Percentiles rank a stretch among this genome's conserved stretches.
Evolutionary conservation across 35 echinoderm and acorn worm species (phyloP).

Genomic region (Ophiothrix spiculata): DNA sequence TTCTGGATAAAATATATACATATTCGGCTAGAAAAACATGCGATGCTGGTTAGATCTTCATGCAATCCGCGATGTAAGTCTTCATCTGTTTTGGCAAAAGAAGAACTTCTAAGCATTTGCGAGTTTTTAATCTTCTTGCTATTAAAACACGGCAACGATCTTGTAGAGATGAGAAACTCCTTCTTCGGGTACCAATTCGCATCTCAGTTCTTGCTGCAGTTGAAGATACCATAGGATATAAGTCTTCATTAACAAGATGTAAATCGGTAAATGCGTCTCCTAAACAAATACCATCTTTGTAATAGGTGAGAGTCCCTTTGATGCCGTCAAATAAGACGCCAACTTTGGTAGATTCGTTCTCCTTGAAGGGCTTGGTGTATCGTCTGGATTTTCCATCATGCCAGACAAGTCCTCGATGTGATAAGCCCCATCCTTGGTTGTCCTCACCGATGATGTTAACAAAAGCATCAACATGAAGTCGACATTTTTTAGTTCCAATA

Average conservation of each 20-base stretch:
- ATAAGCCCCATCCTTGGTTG: constrained; percentile 77
- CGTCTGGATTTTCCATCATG: constrained; percentile 52
- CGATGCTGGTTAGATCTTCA: not conserved
- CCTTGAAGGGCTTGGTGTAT: constrained; percentile 74
- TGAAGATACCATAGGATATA: constrained; percentile 81
- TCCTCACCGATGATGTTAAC: constrained; percentile 83
- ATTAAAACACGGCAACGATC: constrained; percentile 77
- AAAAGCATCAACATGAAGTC: constrained; percentile 78
- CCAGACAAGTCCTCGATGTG: constrained; percentile 86
- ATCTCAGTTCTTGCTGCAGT: constrained; percentile 93
- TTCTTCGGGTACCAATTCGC: constrained; percentile 29
- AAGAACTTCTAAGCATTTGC: constrained; percentile 6
- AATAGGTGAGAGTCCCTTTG: constrained; percentile 75
- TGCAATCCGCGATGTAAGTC: constrained; percentile 12
- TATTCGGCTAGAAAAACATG: not conserved
- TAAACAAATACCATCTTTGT: constrained; percentile 65
- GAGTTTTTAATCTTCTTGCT: constrained; percentile 18
- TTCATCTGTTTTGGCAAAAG: constrained; percentile 32
- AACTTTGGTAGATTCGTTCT: constrained; percentile 56
- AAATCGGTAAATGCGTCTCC: constrained; percentile 81
- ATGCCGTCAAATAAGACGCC: constrained; percentile 74
- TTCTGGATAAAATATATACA: not conserved
- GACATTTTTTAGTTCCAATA: constrained; percentile 58
- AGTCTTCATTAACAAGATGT: constrained; percentile 25
- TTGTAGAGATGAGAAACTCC: constrained; percentile 53